phyloP scores from a whole-genome alignment of 2,797 vertebrate genomes.

The Phaenicophaeus curvirostris region DNA sequence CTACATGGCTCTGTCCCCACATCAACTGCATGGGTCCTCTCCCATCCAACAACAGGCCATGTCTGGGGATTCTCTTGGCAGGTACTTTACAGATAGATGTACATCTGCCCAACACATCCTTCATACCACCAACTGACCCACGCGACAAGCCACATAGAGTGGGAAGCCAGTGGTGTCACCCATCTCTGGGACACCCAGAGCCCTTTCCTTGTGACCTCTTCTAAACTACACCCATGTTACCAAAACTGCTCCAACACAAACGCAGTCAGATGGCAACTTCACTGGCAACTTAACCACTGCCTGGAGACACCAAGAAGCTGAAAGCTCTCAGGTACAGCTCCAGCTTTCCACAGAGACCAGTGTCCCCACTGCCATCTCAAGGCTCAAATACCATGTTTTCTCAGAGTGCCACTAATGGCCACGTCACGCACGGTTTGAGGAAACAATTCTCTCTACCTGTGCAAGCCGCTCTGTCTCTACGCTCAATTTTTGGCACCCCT shows the following conservation, averaged over 20 bases:
- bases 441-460: not conserved
- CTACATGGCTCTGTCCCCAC: not conserved
- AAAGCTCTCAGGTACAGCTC: not conserved
- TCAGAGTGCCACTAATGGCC: not conserved
- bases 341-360: not conserved
- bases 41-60: not conserved
- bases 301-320: not conserved
- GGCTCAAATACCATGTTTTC: not conserved
- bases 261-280: not conserved
- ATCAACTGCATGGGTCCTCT: not conserved
- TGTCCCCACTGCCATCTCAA: accelerated
- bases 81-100: not conserved
- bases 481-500: not conserved
- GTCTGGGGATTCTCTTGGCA: not conserved
- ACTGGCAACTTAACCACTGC: not conserved
- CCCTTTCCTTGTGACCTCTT: not conserved
- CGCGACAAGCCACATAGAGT: accelerated
- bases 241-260: not conserved
- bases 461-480: not conserved
- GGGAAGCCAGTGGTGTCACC: not conserved
- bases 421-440: not conserved
- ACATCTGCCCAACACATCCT: not conserved
- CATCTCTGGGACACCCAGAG: not conserved
- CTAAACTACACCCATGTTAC: not conserved
- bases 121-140: not conserved